Percentiles rank a stretch among this genome's conserved stretches.
phyloP scores from a whole-genome alignment of 2,888 invertebrate genomes.

The Fissipunctia ypsillon region DNA sequence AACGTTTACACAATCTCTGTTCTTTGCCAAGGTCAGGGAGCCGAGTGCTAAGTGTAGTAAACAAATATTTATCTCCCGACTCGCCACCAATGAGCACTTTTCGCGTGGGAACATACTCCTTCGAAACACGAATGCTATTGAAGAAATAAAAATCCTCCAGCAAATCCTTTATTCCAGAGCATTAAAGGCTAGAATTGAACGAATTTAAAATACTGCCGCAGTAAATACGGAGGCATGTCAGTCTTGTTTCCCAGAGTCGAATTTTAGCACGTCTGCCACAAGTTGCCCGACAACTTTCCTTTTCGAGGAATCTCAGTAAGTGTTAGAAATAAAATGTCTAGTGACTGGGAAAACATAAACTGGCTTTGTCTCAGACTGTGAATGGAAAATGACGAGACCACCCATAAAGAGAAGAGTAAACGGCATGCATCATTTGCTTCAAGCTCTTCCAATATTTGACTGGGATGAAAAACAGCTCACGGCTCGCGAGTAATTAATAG shows the following conservation, averaged over 20 bases:
- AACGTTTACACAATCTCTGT: conserved; percentile 56
- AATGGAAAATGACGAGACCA: conserved; percentile 70
- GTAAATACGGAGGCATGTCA: conserved; percentile 65
- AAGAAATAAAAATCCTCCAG: conserved; percentile 42
- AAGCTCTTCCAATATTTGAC: conserved; percentile 70
- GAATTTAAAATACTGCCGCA: conserved; percentile 22
- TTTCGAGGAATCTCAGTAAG: conserved; percentile 63
- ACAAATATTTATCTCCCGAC: conserved; percentile 89
- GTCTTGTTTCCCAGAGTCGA: conserved; percentile 77
- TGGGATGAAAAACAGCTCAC: conserved; percentile 57
- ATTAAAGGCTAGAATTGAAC: conserved; percentile 51
- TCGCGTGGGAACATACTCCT: conserved; percentile 85
- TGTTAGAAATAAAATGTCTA: conserved; percentile 63
- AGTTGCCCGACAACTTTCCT: conserved; percentile 78
- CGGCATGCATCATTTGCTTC: conserved; percentile 63
- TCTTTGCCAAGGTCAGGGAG: conserved; percentile 79
- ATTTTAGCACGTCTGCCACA: conserved; percentile 80
- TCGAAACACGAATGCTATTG: conserved; percentile 59
- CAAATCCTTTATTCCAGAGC: conserved; percentile 42
- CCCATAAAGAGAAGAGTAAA: conserved; percentile 69
- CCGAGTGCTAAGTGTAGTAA: conserved; percentile 76
- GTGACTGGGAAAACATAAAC: conserved; percentile 54
- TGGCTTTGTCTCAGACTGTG: conserved; percentile 53
- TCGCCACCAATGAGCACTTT: conserved; percentile 82
- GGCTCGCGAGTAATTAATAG: conserved; percentile 65